Evolutionary conservation across 2,888 invertebrate genomes (phyloP).

Genomic region (Dasypolia templi): DNA sequence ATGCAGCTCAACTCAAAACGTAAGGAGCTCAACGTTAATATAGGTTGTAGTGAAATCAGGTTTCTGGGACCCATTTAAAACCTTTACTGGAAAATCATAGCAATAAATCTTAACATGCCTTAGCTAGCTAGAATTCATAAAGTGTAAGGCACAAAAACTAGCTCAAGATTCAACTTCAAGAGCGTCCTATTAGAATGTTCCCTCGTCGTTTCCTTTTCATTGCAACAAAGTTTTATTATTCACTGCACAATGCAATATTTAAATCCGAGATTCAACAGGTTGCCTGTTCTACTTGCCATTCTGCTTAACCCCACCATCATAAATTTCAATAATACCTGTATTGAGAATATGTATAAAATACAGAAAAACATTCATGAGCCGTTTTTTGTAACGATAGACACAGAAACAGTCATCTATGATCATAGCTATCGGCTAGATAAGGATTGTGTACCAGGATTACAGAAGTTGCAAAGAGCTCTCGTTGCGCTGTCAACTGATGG

Average conservation of each 20-base stretch:
- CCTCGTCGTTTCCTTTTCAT: constrained; percentile 45
- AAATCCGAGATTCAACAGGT: constrained; percentile 60
- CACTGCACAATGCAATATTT: constrained; percentile 63
- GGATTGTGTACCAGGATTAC: constrained; percentile 81
- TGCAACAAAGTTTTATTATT: constrained; percentile 59
- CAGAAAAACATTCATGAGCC: constrained; percentile 1
- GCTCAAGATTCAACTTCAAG: constrained; percentile 21
- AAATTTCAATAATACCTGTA: constrained; percentile 55
- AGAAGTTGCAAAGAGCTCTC: constrained; percentile 79
- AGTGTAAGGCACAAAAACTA: constrained; percentile 22
- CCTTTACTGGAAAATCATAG: constrained; percentile 24
- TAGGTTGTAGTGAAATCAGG: constrained; percentile 26
- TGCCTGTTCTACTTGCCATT: constrained; percentile 51
- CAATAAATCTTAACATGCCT: constrained; percentile 21
- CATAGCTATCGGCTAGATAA: constrained; percentile 87
- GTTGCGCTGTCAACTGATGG: constrained; percentile 74
- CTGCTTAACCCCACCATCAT: constrained; percentile 55
- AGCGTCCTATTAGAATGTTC: constrained; percentile 39
- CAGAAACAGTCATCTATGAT: constrained; percentile 83
- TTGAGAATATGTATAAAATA: constrained; percentile 38
- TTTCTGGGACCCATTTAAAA: constrained; percentile 33
- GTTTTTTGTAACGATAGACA: constrained; percentile 27
- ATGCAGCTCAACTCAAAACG: no score
- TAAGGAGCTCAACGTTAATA: no score
- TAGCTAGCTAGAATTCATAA: constrained; percentile 27